These are phyloP conservation scores for Toxotes jaculatrix DNA, from an alignment of 2,113 vertebrate species.

Conservation along the genomic window DNA sequence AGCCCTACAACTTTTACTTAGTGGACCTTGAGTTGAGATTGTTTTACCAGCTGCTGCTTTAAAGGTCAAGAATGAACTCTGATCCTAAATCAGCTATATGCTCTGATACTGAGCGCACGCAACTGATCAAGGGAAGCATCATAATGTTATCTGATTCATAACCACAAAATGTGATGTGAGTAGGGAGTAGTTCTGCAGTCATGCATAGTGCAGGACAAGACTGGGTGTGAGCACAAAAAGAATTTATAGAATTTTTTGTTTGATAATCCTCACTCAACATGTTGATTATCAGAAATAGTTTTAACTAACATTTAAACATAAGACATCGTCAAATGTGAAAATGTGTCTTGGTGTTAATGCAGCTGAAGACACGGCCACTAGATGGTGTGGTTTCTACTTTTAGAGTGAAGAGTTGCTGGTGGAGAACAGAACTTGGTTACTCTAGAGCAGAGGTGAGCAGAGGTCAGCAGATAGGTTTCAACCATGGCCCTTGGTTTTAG, in stretches of 20 bases:
- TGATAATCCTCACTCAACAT: not conserved
- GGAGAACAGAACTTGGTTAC: not conserved
- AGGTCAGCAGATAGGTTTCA: not conserved
- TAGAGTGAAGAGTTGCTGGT: not conserved
- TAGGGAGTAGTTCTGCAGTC: not conserved
- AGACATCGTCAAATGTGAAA: not conserved
- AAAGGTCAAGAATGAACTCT: not conserved
- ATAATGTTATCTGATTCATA: not conserved
- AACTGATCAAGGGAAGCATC: not conserved
- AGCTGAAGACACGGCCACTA: conserved; percentile 8
- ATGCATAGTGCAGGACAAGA: not conserved
- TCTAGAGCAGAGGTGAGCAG: not conserved
- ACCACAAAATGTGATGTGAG: not conserved
- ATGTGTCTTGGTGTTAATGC: not conserved
- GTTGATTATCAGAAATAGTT: not conserved
- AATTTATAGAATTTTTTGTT: too few species aligned
- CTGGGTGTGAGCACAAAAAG: not conserved
- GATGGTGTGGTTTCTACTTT: not conserved
- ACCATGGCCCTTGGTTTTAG: not conserved
- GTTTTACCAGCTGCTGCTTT: not conserved
- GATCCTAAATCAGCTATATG: not conserved
- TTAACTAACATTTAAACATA: not conserved
- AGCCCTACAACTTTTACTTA: too few species aligned
- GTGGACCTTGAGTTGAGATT: not conserved
- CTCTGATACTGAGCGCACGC: not conserved